phyloP scores from a whole-genome alignment of 2,888 invertebrate genomes.

The Brachylomia viminalis region DNA sequence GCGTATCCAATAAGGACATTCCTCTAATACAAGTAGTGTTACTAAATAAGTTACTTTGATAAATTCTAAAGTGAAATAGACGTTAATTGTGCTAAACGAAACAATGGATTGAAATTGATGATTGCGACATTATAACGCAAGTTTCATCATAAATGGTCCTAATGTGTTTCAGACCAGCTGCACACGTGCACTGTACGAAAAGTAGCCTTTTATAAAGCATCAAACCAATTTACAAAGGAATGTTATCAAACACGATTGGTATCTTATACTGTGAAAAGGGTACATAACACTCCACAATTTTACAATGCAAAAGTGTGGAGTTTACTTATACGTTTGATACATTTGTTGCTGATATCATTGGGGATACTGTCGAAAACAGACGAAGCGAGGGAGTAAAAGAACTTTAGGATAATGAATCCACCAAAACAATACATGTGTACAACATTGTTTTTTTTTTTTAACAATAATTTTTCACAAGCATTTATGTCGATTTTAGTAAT shows the following conservation, averaged over 20 bases:
- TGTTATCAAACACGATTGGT: not conserved
- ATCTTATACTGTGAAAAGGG: not conserved
- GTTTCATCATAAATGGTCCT: slow-evolving; percentile 1
- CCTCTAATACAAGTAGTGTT: not conserved
- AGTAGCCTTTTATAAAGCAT: not conserved
- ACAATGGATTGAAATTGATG: slow-evolving; percentile 35
- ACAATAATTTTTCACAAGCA: no score
- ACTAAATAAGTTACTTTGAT: not conserved
- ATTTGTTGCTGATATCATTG: not conserved
- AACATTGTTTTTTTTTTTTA: not conserved
- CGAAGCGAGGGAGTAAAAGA: not conserved
- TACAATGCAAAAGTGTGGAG: not conserved
- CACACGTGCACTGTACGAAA: no score
- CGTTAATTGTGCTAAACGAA: slow-evolving; percentile 11
- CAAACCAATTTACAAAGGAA: not conserved
- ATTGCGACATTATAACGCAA: slow-evolving; percentile 33
- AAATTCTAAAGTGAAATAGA: slow-evolving; percentile 27
- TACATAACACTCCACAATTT: not conserved
- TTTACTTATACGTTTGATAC: not conserved
- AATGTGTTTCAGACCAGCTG: slow-evolving; percentile 4
- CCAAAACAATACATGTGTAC: not conserved
- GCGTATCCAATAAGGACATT: not conserved
- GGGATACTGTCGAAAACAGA: not conserved
- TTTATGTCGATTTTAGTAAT: no score
- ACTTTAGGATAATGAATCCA: not conserved